Evolutionary conservation across 2,113 vertebrate species (phyloP), one percentile per base, ranked within the genome.

Genomic region (Corvus hawaiiensis): DNA sequence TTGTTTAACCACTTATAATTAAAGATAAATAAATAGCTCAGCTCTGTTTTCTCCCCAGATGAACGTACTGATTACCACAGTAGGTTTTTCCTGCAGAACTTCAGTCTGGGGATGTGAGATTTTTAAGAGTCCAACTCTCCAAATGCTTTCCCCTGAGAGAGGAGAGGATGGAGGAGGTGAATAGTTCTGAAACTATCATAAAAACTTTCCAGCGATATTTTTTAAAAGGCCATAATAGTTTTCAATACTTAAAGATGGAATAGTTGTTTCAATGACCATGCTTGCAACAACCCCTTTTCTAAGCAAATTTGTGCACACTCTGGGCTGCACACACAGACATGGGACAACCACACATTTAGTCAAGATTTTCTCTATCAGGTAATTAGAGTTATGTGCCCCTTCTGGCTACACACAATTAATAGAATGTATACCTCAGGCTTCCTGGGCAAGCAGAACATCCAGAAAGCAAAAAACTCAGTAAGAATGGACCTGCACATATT

Each of bases 1-100:
- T 91, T 96, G 90, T 91, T 97, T 97, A 96, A 90, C 88, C 72
- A 80, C 80, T 77, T 93, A 91, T 75, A 96, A 97, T 97, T 92
- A 90, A 97, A 97, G 93, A 87, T 84, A 97, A 97, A 95, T 93
- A 95, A 94, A 87, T 81, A 88, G 72, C 78, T 93, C 84, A 83
- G 24, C 87, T 94, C 81, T 95, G 61, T 85, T 95, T 91, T 84
- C 62, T 56, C 37, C 82, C 64, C 35, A 91, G n/a, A 35, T 83
- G 80, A 94, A 93, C 13, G 9, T 69, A 73, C 62, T 95, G 94
- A 95, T 89, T 87, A 86, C 73, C 67, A 71, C 20, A 76, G 56
- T 78, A 86, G n/a, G 12, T 41, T 82, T 46, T 71, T 78, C 30
- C 30, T 90, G 27, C 19, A 78, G 55, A 94, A 48, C 71, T 76